phyloP scores from a whole-genome alignment of 2,888 invertebrate genomes.

The Siphlonurus alternatus region DNA sequence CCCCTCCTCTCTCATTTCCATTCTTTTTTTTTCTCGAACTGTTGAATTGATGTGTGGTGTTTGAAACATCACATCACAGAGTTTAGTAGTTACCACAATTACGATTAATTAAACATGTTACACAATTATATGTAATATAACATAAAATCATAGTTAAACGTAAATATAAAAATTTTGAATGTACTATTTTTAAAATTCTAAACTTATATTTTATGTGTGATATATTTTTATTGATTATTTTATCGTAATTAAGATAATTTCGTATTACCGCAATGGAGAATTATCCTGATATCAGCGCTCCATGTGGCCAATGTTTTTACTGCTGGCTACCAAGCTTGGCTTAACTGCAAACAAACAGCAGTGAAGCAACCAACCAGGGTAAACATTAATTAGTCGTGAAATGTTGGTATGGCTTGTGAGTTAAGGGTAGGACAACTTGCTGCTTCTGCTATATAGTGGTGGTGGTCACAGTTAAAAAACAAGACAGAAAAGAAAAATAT shows the following conservation, averaged over 20 bases:
- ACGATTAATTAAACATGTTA: too few species aligned
- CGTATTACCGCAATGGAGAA: too few species aligned
- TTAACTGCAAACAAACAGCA: background rate
- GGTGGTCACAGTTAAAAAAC: too few species aligned
- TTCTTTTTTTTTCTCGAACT: background rate
- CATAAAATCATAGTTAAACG: too few species aligned
- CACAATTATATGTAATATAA: too few species aligned
- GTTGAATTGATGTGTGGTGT: background rate
- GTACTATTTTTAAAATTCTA: too few species aligned
- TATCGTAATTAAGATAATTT: too few species aligned
- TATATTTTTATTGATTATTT: too few species aligned
- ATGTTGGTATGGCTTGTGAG: background rate
- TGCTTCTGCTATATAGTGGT: too few species aligned
- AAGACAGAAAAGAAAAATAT: too few species aligned
- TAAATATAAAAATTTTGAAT: too few species aligned
- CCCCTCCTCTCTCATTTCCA: background rate
- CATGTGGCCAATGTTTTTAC: background rate
- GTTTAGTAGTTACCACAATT: background rate
- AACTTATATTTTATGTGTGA: too few species aligned
- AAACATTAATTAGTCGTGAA: background rate
- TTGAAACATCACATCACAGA: background rate
- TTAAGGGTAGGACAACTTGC: background rate
- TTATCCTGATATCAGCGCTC: background rate
- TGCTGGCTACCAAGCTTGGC: background rate
- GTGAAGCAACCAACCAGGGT: background rate